Evolutionary conservation across 2,888 invertebrate genomes (phyloP), one percentile per base, ranked within the genome.

Genomic region (Hypselothyrea guttata): DNA sequence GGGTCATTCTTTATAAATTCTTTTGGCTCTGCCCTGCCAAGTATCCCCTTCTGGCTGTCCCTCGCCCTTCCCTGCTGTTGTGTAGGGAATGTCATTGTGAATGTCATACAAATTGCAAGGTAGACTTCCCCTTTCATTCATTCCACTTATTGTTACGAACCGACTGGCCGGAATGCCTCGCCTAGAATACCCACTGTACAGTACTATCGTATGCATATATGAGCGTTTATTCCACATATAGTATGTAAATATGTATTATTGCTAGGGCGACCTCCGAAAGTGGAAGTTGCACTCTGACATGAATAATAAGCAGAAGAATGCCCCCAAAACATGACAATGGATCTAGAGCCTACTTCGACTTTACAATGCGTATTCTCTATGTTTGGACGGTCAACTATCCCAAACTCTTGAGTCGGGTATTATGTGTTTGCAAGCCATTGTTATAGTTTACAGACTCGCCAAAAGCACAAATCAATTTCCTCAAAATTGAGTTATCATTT

Each of bases 41-140:
- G n/a, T n/a, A n/a, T 2, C 5, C n/a, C 4, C 5, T 30, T 13
- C 4, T 9, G 16, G 4, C 1, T n/a, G n/a, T 1, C 13, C 22
- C 9, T n/a, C 16, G 15, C 16, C 11, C 11, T 18, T 7, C 30
- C 18, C 30, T 9, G 9, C 7, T 2, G 9, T 48, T 13, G 40
- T 18, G 40, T 35, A 11, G 31, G 62, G 62, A 69, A 69, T 73
- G 62, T 68, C 69, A 73, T 61, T 56, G 69, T 45, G 69, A 69
- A 73, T 69, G 74, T 73, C 69, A 73, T 69, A 69, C 69, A 73
- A 69, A 68, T 69, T 69, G 74, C 61, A 45, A 53, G 27, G 22
- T 15, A n/a, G 7, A 1, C 1, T 11, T 7, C 28, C 27, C 18
- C 4, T n/a, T n/a, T 4, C 18, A 9, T 16, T 2, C n/a, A 7